Conservation (phyloP, 2,113 vertebrate species). For the Sinocyclocheilus rhinocerous region DNA sequence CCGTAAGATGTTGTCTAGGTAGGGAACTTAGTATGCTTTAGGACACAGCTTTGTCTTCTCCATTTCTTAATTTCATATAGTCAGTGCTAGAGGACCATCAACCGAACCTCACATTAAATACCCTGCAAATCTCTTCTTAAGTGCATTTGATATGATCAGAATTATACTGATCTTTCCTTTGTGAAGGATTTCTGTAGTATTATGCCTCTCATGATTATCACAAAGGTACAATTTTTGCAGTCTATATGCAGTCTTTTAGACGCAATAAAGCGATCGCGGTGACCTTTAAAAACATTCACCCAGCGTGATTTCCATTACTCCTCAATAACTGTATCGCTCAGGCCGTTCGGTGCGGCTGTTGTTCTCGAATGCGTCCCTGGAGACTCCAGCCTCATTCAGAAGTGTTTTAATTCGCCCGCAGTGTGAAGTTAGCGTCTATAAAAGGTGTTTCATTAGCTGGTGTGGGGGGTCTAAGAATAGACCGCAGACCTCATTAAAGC, state of each 20-base stretch:
- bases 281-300: conserved; percentile 12
- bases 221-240: conserved; percentile 1
- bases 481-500: conserved; percentile 20
- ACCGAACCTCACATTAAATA: too few species aligned
- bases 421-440: conserved; percentile 33
- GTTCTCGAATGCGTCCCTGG: neutral
- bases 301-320: conserved; percentile 17
- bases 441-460: conserved; percentile 39
- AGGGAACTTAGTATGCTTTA: too few species aligned
- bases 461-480: conserved; percentile 38
- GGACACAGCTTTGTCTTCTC: neutral
- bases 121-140: neutral
- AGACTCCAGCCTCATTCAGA: conserved; percentile 22
- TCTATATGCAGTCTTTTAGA: neutral
- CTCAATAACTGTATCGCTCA: neutral
- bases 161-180: neutral
- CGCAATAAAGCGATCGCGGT: neutral
- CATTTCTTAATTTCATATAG: neutral
- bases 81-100: neutral
- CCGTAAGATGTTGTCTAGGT: too few species aligned
- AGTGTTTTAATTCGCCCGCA: conserved; percentile 30
- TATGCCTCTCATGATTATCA: neutral
- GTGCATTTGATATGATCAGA: neutral
- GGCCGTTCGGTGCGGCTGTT: neutral
- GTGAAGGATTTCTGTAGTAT: neutral